These are phyloP conservation scores for Stramonita haemastoma DNA, from an alignment of 2,888 invertebrate species.

Conservation along the genomic window DNA sequence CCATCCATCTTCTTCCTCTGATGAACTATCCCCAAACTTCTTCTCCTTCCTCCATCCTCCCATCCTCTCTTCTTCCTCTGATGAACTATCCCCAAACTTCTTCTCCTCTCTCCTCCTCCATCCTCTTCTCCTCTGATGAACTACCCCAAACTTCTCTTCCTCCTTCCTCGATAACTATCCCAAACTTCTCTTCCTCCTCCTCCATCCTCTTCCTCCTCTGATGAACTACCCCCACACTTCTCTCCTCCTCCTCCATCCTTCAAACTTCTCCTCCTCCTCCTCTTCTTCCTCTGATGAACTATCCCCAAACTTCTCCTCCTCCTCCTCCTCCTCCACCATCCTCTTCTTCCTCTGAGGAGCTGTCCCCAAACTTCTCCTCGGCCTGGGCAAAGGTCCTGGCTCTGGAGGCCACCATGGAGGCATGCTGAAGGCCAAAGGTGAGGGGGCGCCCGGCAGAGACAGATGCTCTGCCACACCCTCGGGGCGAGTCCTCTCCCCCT, in stretches of 20 bases:
- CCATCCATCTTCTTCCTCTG: constrained; percentile 5
- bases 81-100: background rate
- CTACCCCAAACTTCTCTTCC: background rate
- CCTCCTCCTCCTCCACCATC: background rate
- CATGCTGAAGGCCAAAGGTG: constrained; percentile 31
- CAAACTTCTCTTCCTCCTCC: background rate
- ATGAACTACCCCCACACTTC: too few species aligned
- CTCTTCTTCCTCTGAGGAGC: constrained; percentile 22
- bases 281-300: background rate
- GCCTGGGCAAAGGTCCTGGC: background rate
- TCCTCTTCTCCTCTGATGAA: background rate
- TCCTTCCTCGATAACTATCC: background rate
- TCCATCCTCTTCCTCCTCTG: too few species aligned
- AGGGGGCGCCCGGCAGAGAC: constrained; percentile 26
- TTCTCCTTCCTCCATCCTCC: background rate
- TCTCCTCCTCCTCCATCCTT: background rate
- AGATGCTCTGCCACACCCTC: constrained; percentile 18
- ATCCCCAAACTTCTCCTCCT: background rate
- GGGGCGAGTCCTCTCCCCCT: background rate
- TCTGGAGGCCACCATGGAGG: constrained; percentile 36
- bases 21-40: constrained; percentile 32
- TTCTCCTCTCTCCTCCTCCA: background rate
- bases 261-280: background rate
- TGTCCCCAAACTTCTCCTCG: constrained; percentile 32
- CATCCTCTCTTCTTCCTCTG: background rate